Evolutionary conservation across 2,888 invertebrate species (phyloP).

Genomic region (Clunio marinus): DNA sequence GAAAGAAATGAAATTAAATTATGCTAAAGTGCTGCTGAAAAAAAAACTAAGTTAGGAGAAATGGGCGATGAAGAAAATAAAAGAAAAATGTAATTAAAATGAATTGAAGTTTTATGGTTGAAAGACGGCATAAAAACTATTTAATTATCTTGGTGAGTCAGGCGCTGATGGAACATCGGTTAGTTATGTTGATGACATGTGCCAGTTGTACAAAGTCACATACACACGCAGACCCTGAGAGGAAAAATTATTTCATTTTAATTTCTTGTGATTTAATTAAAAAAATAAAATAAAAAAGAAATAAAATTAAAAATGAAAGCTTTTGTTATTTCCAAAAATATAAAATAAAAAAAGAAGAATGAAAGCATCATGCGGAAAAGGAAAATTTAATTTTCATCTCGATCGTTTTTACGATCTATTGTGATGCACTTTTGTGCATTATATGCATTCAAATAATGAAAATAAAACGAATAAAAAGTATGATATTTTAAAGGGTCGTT

Average conservation of each 20-base stretch:
- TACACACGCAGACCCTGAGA: too few species aligned
- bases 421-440: slow-evolving; percentile 18
- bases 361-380: background rate
- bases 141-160: too few species aligned
- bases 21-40: background rate
- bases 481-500: too few species aligned
- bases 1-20: slow-evolving; percentile 2
- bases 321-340: background rate
- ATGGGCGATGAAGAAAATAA: background rate
- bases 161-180: background rate
- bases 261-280: slow-evolving; percentile 10
- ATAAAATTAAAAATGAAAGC: too few species aligned
- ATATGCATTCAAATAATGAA: slow-evolving; percentile 7
- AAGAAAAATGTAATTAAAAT: too few species aligned
- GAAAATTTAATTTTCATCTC: background rate
- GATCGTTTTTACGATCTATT: slow-evolving; percentile 2
- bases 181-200: background rate
- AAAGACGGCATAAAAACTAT: slow-evolving; percentile 7
- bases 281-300: slow-evolving; percentile 6
- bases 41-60: background rate
- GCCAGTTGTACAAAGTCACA: too few species aligned
- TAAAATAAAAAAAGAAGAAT: too few species aligned
- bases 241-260: background rate
- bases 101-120: background rate
- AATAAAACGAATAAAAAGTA: background rate